These are phyloP conservation scores for Stenoptilia bipunctidactyla DNA, from an alignment of 2,888 invertebrate species.

Conservation along the genomic window DNA sequence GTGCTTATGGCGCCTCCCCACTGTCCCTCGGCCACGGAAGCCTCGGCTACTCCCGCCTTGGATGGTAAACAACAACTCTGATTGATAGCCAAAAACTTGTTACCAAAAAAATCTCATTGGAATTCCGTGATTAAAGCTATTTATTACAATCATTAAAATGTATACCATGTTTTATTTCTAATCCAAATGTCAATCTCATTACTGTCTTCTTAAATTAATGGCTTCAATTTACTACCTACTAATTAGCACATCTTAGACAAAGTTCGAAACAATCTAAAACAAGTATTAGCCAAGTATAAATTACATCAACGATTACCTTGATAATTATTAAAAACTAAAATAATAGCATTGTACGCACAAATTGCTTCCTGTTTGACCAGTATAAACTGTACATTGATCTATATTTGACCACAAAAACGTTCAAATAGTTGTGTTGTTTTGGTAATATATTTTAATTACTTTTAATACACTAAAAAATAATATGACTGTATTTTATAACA, in stretches of 20 bases:
- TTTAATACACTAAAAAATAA: no score
- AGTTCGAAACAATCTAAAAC: neutral
- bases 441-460: no score
- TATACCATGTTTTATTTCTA: neutral
- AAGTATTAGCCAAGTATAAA: neutral
- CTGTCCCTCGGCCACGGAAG: slow-evolving; percentile 4
- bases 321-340: neutral
- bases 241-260: neutral
- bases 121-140: neutral
- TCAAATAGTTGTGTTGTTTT: no score
- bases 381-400: no score
- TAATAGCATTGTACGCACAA: neutral
- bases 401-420: no score
- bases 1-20: slow-evolving; percentile 6
- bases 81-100: neutral
- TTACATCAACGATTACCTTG: neutral
- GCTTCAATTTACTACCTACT: neutral
- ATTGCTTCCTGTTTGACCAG: neutral
- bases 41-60: slow-evolving; percentile 1
- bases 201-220: neutral
- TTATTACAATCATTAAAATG: slow-evolving; percentile 3
- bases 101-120: slow-evolving; percentile 1
- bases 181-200: neutral
- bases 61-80: neutral
- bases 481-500: no score